Conservation (phyloP, 2,113 vertebrate genomes). For the Myodes glareolus region DNA sequence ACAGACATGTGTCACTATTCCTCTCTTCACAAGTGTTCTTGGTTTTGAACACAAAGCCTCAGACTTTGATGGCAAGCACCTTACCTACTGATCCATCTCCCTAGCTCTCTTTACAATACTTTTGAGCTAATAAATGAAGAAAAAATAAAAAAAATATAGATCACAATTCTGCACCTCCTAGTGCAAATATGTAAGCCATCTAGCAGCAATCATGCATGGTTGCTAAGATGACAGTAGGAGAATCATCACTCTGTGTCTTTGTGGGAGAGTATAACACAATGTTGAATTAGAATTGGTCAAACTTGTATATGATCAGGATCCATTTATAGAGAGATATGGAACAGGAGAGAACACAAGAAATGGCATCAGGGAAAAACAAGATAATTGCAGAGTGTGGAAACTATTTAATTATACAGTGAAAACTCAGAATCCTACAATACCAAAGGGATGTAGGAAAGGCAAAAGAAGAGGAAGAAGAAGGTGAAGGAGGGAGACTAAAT, state of each 20-base stretch:
- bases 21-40: not conserved
- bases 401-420: not conserved
- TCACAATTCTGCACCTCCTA: not conserved
- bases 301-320: not conserved
- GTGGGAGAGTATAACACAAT: not conserved
- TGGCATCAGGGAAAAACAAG: not conserved
- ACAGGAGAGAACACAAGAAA: not conserved
- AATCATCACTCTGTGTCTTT: not conserved
- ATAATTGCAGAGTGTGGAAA: not conserved
- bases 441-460: not conserved
- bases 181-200: not conserved
- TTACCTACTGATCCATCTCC: not conserved
- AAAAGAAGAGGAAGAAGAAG: not conserved
- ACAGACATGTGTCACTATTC: not conserved
- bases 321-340: not conserved
- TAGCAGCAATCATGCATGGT: not conserved
- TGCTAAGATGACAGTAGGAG: not conserved
- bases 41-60: not conserved
- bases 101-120: not conserved
- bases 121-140: not conserved
- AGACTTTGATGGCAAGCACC: not conserved
- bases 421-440: not conserved
- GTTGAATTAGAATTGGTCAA: not conserved
- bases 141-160: not conserved
- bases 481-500: not conserved